phyloP scores from a whole-genome alignment of 2,113 vertebrate genomes.

The Heterochromis multidens region DNA sequence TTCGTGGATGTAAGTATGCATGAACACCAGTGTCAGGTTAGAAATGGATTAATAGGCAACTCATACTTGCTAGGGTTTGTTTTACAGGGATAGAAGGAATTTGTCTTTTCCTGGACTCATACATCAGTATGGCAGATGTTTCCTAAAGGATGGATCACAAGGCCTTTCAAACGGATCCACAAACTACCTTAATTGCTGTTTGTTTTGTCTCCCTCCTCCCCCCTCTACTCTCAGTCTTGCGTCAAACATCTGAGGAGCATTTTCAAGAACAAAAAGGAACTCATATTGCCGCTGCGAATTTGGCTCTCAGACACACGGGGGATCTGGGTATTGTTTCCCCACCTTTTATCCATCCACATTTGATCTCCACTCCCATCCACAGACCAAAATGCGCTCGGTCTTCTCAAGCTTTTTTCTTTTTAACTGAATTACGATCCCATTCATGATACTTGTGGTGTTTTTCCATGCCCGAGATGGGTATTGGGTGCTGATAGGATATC shows the following conservation, averaged over 20 bases:
- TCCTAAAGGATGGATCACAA: constrained; percentile 63
- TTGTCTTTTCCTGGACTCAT: constrained; percentile 66
- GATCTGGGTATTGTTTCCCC: constrained; percentile 61
- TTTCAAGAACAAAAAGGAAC: constrained; percentile 71
- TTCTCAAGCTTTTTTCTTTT: not conserved
- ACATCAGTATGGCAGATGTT: constrained; percentile 75
- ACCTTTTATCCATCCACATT: constrained; percentile 62
- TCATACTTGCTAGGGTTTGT: constrained; percentile 40
- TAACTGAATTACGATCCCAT: constrained; percentile 18
- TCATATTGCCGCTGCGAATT: constrained; percentile 30
- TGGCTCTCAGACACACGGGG: constrained; percentile 44
- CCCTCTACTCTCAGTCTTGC: constrained; percentile 8
- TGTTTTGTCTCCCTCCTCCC: constrained; percentile 61
- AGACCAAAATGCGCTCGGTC: not conserved
- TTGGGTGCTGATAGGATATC: constrained; percentile 68
- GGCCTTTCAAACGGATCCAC: constrained; percentile 61
- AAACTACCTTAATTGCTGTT: constrained; percentile 72
- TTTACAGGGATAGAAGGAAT: constrained; percentile 66
- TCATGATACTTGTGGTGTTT: constrained; percentile 58
- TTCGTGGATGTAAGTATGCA: not conserved
- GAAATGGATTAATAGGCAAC: constrained; percentile 11
- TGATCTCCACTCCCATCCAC: constrained; percentile 49
- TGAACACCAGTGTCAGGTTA: not conserved
- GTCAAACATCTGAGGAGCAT: constrained; percentile 70
- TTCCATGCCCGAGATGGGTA: constrained; percentile 65